These are phyloP conservation scores for Hydrotaea diabolus DNA, from an alignment of 2,888 invertebrate species.

Conservation along the genomic window DNA sequence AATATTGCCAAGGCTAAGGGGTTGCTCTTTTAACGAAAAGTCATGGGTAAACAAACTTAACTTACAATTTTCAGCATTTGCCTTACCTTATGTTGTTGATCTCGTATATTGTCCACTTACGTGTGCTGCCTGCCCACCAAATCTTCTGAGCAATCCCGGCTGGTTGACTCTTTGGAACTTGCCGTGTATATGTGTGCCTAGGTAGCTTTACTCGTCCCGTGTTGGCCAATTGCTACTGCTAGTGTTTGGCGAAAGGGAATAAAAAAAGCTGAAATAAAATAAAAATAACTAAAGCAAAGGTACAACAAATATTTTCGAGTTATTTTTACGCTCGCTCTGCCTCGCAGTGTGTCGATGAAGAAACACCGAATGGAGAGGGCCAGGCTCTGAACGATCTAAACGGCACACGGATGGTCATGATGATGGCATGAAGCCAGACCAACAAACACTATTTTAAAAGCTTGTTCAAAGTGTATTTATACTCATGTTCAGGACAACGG, in stretches of 20 bases:
- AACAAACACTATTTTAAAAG: constrained; percentile 55
- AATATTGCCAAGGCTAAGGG: too few relatives aligned
- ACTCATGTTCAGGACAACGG: neutral
- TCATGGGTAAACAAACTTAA: too few relatives aligned
- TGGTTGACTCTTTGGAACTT: neutral
- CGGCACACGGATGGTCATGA: constrained; percentile 30
- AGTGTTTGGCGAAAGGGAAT: neutral
- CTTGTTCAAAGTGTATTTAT: constrained; percentile 33
- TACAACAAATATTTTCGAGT: constrained; percentile 41
- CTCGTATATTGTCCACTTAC: neutral
- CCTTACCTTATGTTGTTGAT: neutral
- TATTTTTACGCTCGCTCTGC: constrained; percentile 19
- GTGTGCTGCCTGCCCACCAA: neutral
- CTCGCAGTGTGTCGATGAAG: neutral
- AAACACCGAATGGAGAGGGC: neutral
- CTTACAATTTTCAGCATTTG: too few relatives aligned
- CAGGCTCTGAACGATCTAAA: constrained; percentile 28
- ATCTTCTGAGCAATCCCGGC: neutral
- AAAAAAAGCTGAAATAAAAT: constrained; percentile 14
- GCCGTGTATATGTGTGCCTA: neutral
- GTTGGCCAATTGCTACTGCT: neutral
- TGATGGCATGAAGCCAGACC: constrained; percentile 57
- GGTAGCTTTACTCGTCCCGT: neutral
- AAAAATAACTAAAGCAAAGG: constrained; percentile 37
- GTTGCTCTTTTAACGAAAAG: too few relatives aligned